Evolutionary conservation across 2,888 invertebrate species (phyloP).

Genomic region (Coecobrya sp.): DNA sequence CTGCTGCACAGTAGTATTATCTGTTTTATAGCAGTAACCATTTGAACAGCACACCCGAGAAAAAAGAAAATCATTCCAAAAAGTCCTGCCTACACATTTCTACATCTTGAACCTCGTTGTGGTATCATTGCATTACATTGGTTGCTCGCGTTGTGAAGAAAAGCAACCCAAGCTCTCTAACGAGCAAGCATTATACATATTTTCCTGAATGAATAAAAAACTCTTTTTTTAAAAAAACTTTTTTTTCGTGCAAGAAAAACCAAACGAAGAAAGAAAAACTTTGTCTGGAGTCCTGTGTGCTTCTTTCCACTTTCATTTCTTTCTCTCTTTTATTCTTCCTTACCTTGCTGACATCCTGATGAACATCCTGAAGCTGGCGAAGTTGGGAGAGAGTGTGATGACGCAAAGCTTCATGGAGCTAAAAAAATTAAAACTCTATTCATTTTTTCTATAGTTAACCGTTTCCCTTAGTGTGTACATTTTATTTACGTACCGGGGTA

Average conservation of each 20-base stretch:
- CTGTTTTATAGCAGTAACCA: neutral
- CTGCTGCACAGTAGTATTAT: neutral
- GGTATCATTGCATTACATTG: neutral
- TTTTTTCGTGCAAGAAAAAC: slow-evolving; percentile 22
- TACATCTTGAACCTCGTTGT: neutral
- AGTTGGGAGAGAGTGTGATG: slow-evolving; percentile 99
- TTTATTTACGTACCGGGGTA: slow-evolving; percentile 89
- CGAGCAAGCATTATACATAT: slow-evolving; percentile 57
- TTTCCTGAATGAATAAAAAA: slow-evolving; percentile 46
- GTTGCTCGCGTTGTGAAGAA: neutral
- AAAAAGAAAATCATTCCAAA: slow-evolving; percentile 23
- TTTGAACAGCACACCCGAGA: slow-evolving; percentile 21
- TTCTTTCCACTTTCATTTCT: neutral
- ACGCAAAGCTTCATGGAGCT: slow-evolving; percentile 90
- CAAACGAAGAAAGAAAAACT: slow-evolving; percentile 21
- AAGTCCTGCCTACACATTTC: neutral
- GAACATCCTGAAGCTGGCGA: slow-evolving; percentile 96
- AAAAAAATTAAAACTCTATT: no score
- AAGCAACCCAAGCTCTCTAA: neutral
- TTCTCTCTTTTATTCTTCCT: slow-evolving; percentile 21
- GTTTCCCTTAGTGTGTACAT: no score
- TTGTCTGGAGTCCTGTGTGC: neutral
- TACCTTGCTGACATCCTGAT: slow-evolving; percentile 92
- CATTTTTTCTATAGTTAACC: no score
- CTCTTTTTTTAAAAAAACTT: slow-evolving; percentile 34